Conservation (phyloP, 1,140 invertebrate genomes). For the Wiebesia pumilae region DNA sequence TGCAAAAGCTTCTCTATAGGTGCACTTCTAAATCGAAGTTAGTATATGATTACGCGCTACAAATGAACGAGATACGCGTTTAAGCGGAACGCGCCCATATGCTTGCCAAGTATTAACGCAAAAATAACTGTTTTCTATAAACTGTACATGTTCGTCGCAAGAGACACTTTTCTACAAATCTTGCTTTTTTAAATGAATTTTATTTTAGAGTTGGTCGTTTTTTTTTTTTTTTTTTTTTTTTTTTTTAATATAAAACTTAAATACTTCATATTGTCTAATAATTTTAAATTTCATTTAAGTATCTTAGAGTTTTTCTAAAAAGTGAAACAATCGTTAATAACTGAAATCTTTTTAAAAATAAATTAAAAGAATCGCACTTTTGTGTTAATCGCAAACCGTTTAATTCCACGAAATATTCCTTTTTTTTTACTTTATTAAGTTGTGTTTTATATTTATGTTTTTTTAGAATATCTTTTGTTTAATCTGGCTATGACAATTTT, state of each 20-base stretch:
- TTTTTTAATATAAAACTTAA: too few species aligned
- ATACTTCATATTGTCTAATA: too few species aligned
- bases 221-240: too few species aligned
- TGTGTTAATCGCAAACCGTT: too few species aligned
- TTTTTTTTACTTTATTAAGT: not conserved
- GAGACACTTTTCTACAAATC: not conserved
- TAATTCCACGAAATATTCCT: too few species aligned
- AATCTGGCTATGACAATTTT: not conserved
- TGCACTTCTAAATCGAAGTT: not conserved
- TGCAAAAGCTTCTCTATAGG: not conserved
- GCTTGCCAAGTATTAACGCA: not conserved
- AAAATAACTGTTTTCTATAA: not conserved
- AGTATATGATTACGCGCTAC: not conserved
- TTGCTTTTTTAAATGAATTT: not conserved
- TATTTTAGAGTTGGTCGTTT: not conserved
- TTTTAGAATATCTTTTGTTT: not conserved
- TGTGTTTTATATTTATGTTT: not conserved
- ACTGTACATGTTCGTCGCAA: not conserved
- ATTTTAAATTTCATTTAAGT: too few species aligned
- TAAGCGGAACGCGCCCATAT: not conserved
- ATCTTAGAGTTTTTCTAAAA: too few species aligned
- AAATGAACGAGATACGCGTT: not conserved
- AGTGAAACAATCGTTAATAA: too few species aligned
- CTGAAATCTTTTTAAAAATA: too few species aligned
- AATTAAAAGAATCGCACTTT: too few species aligned